Evolutionary conservation across 2,113 vertebrate genomes (phyloP), one percentile per base, ranked within the genome.

Genomic region (Siniperca knerii): DNA sequence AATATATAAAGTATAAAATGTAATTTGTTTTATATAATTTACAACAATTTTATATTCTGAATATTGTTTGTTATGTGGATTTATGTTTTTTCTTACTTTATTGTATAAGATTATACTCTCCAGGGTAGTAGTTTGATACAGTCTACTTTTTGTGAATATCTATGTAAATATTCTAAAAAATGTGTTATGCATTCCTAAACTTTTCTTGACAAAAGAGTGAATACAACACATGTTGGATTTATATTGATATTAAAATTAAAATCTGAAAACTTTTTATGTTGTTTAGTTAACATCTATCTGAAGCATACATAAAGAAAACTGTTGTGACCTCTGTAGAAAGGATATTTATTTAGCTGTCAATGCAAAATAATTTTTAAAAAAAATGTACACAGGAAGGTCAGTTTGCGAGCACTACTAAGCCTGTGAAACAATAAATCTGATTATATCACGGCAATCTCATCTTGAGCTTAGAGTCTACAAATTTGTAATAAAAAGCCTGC

Each of bases 141-240:
- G 46, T 82, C 66, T 74, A 61, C 71, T 71, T 82, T 83, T 69
- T 88, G 79, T 90, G 48, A 75, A 86, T 81, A 87, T 82, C 40
- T 73, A 0, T 88, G 82, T 88, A 91, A 77, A 89, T 91, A 85
- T 74, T 75, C 35, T 33, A 58, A 64, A 35, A 86, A 78, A 75
- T 69, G n/a, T 93, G 62, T 79, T 77, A 88, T 61, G 81, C 88
- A 91, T 92, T 91, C 83, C 88, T 61, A 78, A 46, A 77, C 12
- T 71, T 85, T 21, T 77, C 35, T 78, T 52, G 37, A 67, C 46
- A 75, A 42, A 85, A 54, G 68, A 77, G 11, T 23, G 35, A 75
- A 23, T 46, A 40, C 13, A 57, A 29, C 29, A 58, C 29, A 77
- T 75, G 42, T 86, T 83, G 61, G 70, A 66, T 76, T 84, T 77